phyloP scores from a whole-genome alignment of 1,140 invertebrate genomes.

The Halotydeus destructor region DNA sequence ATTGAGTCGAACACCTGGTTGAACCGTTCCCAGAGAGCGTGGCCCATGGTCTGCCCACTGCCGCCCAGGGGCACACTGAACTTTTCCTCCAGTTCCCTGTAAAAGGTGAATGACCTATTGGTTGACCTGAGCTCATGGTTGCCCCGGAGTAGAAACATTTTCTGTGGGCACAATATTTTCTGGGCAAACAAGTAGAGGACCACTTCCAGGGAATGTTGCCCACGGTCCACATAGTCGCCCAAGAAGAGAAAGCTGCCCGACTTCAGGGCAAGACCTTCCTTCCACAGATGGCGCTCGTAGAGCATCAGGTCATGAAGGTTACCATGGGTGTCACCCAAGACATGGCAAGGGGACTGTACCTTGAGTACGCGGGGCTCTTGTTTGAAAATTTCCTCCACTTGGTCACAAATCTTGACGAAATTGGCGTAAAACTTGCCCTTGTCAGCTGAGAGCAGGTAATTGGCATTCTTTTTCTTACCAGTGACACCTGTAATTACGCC shows the following conservation, averaged over 20 bases:
- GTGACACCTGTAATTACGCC: neutral
- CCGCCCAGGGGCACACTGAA: no score
- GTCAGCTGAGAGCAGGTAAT: neutral
- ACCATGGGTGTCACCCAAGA: constrained; percentile 35
- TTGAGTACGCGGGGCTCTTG: constrained; percentile 15
- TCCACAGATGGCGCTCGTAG: constrained; percentile 38
- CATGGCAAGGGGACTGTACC: constrained; percentile 31
- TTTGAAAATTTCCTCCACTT: constrained; percentile 4
- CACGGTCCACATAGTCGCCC: constrained; percentile 42
- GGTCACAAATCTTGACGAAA: constrained; percentile 12
- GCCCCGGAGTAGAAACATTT: constrained; percentile 35
- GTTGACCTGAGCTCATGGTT: constrained; percentile 40
- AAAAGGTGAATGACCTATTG: constrained; percentile 46
- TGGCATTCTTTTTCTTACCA: neutral
- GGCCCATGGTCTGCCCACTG: constrained; percentile 35
- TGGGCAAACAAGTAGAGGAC: constrained; percentile 38
- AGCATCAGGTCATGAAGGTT: constrained; percentile 35
- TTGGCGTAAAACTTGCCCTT: constrained; percentile 2
- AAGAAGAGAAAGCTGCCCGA: constrained; percentile 37
- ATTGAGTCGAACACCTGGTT: constrained; percentile 45
- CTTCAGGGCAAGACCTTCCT: constrained; percentile 32
- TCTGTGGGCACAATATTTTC: constrained; percentile 34
- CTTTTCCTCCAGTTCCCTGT: constrained; percentile 35
- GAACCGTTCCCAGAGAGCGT: constrained; percentile 38
- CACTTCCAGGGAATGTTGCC: constrained; percentile 23